These are phyloP conservation scores for Furcifer pardalis DNA, from an alignment of 2,797 vertebrate genomes.

Conservation along the genomic window DNA sequence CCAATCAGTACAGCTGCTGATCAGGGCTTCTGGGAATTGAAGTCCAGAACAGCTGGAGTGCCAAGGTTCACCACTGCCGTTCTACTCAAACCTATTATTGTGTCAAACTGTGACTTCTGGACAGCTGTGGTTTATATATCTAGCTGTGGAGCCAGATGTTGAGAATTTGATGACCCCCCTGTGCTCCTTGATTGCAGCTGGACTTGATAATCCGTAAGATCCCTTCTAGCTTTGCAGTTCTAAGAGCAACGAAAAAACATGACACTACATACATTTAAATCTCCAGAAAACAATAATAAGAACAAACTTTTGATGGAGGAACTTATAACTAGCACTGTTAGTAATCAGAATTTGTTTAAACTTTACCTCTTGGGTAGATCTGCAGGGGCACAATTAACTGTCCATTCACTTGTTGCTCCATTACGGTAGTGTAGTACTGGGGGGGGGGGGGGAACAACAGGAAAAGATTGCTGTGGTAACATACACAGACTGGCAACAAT, in stretches of 20 bases:
- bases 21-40: too few species aligned
- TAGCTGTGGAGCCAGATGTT: too few species aligned
- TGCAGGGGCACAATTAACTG: slow-evolving; percentile 93
- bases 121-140: too few species aligned
- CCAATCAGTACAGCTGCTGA: too few species aligned
- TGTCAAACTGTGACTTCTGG: too few species aligned
- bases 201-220: too few species aligned
- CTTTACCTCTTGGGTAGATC: slow-evolving; percentile 97
- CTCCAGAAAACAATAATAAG: slow-evolving; percentile 60
- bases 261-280: slow-evolving; percentile 64
- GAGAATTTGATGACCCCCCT: too few species aligned
- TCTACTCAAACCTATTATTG: too few species aligned
- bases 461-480: slow-evolving; percentile 66
- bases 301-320: slow-evolving; percentile 65
- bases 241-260: slow-evolving; percentile 67
- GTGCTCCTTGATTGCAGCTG: too few species aligned
- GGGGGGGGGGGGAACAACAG: slow-evolving; percentile 69
- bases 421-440: slow-evolving; percentile 94
- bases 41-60: too few species aligned
- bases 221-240: too few species aligned
- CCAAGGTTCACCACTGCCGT: too few species aligned
- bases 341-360: slow-evolving; percentile 66
- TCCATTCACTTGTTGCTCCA: slow-evolving; percentile 94
- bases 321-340: slow-evolving; percentile 62
- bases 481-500: slow-evolving; percentile 42